Evolutionary conservation across 2,888 invertebrate genomes (phyloP).

Genomic region (Seira sanloemensis): DNA sequence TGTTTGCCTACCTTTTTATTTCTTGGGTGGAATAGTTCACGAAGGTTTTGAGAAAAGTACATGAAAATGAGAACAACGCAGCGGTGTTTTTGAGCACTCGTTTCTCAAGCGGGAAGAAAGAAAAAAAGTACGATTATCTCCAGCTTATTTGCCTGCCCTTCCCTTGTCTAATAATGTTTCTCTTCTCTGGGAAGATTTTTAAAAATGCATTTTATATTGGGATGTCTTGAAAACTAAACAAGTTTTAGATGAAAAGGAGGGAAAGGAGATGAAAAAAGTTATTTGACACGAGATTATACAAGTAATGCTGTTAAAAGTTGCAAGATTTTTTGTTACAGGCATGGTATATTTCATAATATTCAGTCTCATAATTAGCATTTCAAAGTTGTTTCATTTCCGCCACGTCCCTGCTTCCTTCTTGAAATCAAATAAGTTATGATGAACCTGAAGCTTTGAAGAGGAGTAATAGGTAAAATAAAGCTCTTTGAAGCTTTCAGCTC

Average conservation of each 20-base stretch:
- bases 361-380: slow-evolving; percentile 52
- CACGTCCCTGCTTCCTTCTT: slow-evolving; percentile 15
- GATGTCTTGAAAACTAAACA: not conserved
- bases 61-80: not conserved
- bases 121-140: not conserved
- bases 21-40: slow-evolving; percentile 1
- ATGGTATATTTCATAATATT: not conserved
- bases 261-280: slow-evolving; percentile 48
- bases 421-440: slow-evolving; percentile 42
- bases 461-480: not conserved
- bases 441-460: not conserved
- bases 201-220: not conserved
- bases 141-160: not conserved
- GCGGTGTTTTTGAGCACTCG: not conserved
- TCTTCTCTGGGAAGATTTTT: not conserved
- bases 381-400: slow-evolving; percentile 62
- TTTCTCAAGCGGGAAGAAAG: not conserved
- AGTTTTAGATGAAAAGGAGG: slow-evolving; percentile 29
- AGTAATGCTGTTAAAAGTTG: not conserved
- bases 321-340: too few species aligned
- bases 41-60: not conserved
- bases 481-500: not conserved
- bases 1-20: slow-evolving; percentile 49
- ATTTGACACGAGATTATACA: not conserved
- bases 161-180: slow-evolving; percentile 31